Percentiles rank a stretch among this genome's conserved stretches.
Evolutionary conservation across 2,113 vertebrate genomes (phyloP).

Genomic region (Petromus typicus): DNA sequence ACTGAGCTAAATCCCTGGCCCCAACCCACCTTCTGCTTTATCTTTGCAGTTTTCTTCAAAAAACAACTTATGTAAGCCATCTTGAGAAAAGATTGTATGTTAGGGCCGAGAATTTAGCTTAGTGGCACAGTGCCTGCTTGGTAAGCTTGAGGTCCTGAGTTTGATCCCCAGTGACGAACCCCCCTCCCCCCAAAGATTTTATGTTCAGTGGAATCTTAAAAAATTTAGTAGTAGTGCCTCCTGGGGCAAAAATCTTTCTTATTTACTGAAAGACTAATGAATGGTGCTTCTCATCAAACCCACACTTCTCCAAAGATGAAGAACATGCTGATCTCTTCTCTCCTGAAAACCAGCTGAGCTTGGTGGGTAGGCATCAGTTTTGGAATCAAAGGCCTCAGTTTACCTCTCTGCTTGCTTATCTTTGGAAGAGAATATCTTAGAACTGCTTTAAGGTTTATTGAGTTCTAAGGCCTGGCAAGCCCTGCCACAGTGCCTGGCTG

Average conservation of each 20-base stretch:
- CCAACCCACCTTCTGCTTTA: slow-evolving; percentile 27
- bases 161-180: too few species aligned
- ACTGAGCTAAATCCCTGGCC: too few species aligned
- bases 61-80: neutral
- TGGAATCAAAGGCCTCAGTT: slow-evolving; percentile 18
- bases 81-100: slow-evolving; percentile 41
- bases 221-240: slow-evolving; percentile 28
- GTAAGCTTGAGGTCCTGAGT: too few species aligned
- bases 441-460: slow-evolving; percentile 39
- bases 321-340: neutral
- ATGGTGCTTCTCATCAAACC: neutral
- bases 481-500: neutral
- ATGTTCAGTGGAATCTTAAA: slow-evolving; percentile 29
- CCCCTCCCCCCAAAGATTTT: too few species aligned
- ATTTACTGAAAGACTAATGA: neutral
- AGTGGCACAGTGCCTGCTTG: too few species aligned
- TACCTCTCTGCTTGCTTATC: slow-evolving; percentile 37
- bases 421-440: slow-evolving; percentile 32
- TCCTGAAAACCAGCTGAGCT: slow-evolving; percentile 14
- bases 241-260: neutral
- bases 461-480: slow-evolving; percentile 9
- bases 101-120: neutral
- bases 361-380: neutral
- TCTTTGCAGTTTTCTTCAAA: slow-evolving; percentile 53
- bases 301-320: neutral